A percentile compares a stretch with the other conserved stretches of the same genome.
These are phyloP conservation scores for Cyanoliseus patagonus DNA, from an alignment of 2,113 vertebrate species.

Conservation along the genomic window DNA sequence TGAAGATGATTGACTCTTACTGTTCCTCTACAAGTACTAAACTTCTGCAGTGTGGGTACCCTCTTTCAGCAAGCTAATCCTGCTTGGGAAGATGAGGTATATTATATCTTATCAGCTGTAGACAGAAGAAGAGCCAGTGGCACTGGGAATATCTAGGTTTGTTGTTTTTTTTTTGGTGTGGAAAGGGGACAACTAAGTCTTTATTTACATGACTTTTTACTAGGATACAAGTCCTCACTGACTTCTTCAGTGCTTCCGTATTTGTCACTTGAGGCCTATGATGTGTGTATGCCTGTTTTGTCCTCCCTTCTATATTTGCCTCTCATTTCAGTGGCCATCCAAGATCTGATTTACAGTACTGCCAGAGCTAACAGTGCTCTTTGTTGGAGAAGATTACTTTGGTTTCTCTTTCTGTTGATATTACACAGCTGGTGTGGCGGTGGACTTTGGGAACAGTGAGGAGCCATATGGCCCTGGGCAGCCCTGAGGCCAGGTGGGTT, in stretches of 20 bases:
- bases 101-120: not conserved
- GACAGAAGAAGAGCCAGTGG: not conserved
- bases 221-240: not conserved
- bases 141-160: not conserved
- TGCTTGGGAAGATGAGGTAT: not conserved
- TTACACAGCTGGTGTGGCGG: fast-evolving
- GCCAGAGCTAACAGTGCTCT: not conserved
- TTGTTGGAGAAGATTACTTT: not conserved
- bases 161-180: not conserved
- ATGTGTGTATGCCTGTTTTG: fast-evolving
- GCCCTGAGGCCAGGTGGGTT: not conserved
- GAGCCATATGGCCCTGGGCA: not conserved
- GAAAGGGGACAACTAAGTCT: not conserved
- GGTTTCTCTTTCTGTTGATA: not conserved
- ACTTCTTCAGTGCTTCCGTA: not conserved
- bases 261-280: not conserved
- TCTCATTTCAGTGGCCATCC: not conserved
- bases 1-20: not conserved
- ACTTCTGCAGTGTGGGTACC: not conserved
- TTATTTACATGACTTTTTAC: not conserved
- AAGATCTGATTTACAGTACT: not conserved
- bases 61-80: not conserved
- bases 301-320: not conserved
- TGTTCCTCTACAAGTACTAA: not conserved
- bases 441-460: not conserved